A percentile compares a stretch with the other conserved stretches of the same genome.
These are phyloP conservation scores for Chymomyza procnemis DNA, from an alignment of 2,888 invertebrate species.

Conservation along the genomic window DNA sequence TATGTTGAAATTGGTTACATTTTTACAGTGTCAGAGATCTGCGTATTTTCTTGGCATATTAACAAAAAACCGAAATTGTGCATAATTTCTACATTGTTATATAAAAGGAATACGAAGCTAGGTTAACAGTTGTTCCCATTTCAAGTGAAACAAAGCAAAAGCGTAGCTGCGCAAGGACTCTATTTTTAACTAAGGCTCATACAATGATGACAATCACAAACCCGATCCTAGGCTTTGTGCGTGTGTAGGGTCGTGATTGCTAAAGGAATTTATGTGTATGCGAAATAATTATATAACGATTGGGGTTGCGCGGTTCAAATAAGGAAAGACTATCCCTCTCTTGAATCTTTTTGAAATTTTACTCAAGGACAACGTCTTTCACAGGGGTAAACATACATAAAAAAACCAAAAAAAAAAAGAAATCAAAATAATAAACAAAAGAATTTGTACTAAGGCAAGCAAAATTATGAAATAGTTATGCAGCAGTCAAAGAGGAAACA, in stretches of 20 bases:
- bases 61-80: conserved; percentile 32
- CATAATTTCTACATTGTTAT: conserved; percentile 46
- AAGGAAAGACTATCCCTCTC: neutral
- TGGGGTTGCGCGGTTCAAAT: conserved; percentile 50
- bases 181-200: neutral
- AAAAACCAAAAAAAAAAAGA: conserved; percentile 45
- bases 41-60: no score
- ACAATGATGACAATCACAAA: conserved; percentile 36
- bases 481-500: neutral
- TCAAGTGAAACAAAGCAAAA: conserved; percentile 44
- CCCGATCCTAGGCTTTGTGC: conserved; percentile 4
- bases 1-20: no score
- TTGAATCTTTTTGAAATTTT: neutral
- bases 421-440: conserved; percentile 46
- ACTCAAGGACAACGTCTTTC: conserved; percentile 50
- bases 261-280: neutral
- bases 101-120: conserved; percentile 52
- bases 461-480: conserved; percentile 66
- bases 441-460: neutral
- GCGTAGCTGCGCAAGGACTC: conserved; percentile 30
- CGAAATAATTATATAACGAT: conserved; percentile 55
- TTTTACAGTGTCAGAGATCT: no score
- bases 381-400: neutral
- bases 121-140: conserved; percentile 12
- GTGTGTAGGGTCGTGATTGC: neutral